Evolutionary conservation across 2,888 invertebrate species (phyloP).

Genomic region (Eristalinus sepulchralis): DNA sequence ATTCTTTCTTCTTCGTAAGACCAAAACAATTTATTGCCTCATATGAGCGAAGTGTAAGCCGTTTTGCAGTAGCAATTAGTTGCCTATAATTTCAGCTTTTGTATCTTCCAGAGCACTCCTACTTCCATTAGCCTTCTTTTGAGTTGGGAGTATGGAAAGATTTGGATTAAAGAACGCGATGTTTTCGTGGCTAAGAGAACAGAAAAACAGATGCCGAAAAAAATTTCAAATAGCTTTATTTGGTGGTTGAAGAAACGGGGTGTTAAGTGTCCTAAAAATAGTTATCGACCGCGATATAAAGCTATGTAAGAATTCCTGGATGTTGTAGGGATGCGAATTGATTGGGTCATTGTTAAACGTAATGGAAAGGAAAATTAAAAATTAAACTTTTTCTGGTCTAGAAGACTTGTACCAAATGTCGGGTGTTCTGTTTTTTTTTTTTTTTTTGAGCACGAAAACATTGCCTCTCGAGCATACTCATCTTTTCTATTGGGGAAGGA

Average conservation of each 20-base stretch:
- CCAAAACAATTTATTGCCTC: background rate
- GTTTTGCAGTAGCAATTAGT: background rate
- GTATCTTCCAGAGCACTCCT: background rate
- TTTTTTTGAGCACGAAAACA: too few species aligned
- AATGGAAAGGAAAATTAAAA: conserved; percentile 14
- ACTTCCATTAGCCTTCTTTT: background rate
- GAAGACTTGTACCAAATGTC: too few species aligned
- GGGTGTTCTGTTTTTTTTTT: too few species aligned
- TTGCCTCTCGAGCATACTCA: too few species aligned
- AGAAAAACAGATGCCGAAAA: background rate
- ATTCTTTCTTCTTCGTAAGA: background rate
- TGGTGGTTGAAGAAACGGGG: background rate
- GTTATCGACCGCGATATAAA: background rate
- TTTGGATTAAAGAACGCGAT: background rate
- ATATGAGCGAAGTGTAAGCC: background rate
- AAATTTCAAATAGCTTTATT: background rate
- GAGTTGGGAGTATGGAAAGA: background rate
- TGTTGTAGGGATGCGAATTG: background rate
- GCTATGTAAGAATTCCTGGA: background rate
- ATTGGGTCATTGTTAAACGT: background rate
- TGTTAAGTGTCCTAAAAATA: background rate
- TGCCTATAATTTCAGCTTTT: background rate
- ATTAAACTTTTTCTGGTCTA: background rate
- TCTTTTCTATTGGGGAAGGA: too few species aligned
- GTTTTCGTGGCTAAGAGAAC: background rate